Evolutionary conservation across 2,113 vertebrate genomes (phyloP).

Genomic region (Ceratotherium simum): DNA sequence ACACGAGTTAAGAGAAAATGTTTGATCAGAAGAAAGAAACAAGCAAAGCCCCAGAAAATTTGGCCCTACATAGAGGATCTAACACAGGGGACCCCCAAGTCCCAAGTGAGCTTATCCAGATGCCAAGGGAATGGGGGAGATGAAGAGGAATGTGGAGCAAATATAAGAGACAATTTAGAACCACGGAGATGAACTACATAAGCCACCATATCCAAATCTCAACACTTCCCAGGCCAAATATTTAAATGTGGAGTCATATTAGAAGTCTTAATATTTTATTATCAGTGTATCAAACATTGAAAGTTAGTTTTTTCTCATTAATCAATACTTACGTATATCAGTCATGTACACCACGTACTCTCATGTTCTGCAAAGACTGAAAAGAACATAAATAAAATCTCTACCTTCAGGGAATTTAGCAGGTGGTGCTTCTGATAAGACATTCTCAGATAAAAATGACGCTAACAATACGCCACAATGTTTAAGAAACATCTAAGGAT

Average conservation of each 20-base stretch:
- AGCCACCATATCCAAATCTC: neutral
- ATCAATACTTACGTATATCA: neutral
- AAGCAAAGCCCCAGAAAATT: slow-evolving; percentile 6
- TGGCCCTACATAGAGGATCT: neutral
- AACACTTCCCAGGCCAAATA: neutral
- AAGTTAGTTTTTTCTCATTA: neutral
- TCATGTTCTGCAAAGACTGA: neutral
- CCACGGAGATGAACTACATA: neutral
- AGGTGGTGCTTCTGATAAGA: neutral
- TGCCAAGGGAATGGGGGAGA: neutral
- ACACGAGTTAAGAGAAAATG: neutral
- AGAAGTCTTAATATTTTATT: neutral
- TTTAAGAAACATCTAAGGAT: neutral
- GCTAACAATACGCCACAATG: neutral
- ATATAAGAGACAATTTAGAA: neutral
- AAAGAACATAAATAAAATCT: neutral
- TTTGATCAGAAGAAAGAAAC: slow-evolving; percentile 53
- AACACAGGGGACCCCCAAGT: neutral
- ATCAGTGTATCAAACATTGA: neutral
- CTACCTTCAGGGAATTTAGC: neutral
- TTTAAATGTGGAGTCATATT: slow-evolving; percentile 26
- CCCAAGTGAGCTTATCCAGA: neutral
- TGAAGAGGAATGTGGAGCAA: neutral
- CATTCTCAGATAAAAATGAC: neutral
- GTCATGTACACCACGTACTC: neutral